Evolutionary conservation across 2,113 vertebrate species (phyloP).

Genomic region (Leiothrix lutea): DNA sequence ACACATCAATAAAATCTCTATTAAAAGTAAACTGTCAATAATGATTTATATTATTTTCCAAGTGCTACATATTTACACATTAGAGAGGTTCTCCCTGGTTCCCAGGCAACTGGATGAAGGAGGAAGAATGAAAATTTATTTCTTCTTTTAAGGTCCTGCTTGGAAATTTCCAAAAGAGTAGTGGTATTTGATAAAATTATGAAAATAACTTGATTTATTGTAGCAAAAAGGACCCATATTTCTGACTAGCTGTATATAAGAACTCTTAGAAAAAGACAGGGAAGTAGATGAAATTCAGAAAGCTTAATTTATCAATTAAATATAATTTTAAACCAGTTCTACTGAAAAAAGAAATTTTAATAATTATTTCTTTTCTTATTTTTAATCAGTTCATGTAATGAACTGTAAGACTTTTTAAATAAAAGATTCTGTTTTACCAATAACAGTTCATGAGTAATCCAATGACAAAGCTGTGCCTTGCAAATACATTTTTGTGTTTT

Average conservation of each 20-base stretch:
- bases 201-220: neutral
- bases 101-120: neutral
- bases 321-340: neutral
- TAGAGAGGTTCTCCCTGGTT: neutral
- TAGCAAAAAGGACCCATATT: neutral
- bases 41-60: neutral
- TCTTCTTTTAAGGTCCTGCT: neutral
- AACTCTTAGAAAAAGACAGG: neutral
- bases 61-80: neutral
- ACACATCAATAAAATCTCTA: neutral
- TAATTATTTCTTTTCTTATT: constrained; percentile 41
- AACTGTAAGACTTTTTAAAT: constrained; percentile 26
- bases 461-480: constrained; percentile 23
- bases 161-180: neutral
- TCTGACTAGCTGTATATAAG: neutral
- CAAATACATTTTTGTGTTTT: constrained; percentile 48
- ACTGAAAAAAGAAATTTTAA: neutral
- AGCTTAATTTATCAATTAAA: neutral
- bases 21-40: neutral
- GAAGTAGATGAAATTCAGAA: neutral
- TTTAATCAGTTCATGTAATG: constrained; percentile 58
- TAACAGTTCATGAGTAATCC: constrained; percentile 41
- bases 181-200: neutral
- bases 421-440: constrained; percentile 38
- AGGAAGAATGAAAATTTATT: neutral